A percentile compares a stretch with the other conserved stretches of the same genome.
Conservation (phyloP, 1,140 invertebrate species). For the Holotrichia oblita region DNA sequence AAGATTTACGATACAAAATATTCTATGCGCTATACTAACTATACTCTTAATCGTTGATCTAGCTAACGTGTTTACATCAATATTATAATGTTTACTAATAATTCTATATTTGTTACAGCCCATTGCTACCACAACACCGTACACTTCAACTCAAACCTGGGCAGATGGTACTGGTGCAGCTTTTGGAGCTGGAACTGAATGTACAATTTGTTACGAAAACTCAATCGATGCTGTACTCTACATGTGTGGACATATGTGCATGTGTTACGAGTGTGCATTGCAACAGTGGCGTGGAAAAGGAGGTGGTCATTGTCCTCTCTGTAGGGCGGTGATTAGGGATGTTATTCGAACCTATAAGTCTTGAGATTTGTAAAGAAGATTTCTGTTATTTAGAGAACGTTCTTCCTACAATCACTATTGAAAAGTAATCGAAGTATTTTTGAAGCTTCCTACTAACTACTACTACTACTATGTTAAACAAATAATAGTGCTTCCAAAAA, state of each 20-base stretch:
- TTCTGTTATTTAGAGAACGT: background rate
- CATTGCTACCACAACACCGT: conserved; percentile 58
- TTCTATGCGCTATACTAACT: too few relatives aligned
- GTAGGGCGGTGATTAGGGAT: conserved; percentile 90
- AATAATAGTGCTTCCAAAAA: conserved; percentile 38
- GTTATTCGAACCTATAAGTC: conserved; percentile 95
- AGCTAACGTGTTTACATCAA: too few relatives aligned
- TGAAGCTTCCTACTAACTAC: conserved; percentile 3
- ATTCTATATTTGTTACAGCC: conserved; percentile 58
- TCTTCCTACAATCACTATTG: conserved; percentile 26
- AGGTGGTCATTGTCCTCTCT: conserved; percentile 93
- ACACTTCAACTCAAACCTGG: conserved; percentile 59
- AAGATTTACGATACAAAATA: too few relatives aligned
- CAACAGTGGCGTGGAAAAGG: conserved; percentile 91
- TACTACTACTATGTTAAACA: background rate
- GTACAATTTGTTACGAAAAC: conserved; percentile 94
- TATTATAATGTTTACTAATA: too few relatives aligned
- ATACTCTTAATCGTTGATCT: too few relatives aligned
- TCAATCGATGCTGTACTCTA: conserved; percentile 93
- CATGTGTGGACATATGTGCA: conserved; percentile 98
- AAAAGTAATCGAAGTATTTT: conserved; percentile 21
- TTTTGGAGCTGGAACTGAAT: conserved; percentile 72
- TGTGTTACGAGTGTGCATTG: conserved; percentile 96
- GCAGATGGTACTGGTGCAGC: conserved; percentile 60
- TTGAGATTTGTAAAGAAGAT: conserved; percentile 62